phyloP scores from a whole-genome alignment of 2,113 vertebrate genomes.

The Pomatostomus ruficeps region DNA sequence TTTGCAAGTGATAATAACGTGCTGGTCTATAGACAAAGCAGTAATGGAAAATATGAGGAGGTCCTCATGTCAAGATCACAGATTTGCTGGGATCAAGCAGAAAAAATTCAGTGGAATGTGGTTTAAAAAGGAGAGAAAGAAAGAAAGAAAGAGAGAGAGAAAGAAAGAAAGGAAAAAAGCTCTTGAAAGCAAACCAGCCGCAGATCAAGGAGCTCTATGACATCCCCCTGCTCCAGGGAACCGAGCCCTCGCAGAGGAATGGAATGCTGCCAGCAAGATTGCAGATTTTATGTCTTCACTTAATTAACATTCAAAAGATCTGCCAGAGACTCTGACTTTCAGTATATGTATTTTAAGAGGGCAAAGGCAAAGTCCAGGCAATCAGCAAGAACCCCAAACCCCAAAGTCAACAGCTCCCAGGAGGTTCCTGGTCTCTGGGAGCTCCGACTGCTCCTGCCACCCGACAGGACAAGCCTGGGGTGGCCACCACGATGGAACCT shows the following conservation, averaged over 20 bases:
- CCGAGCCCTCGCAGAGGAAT: background rate
- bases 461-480: background rate
- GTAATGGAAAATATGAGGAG: background rate
- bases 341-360: background rate
- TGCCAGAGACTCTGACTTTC: background rate
- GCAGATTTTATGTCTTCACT: background rate
- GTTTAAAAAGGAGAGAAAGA: background rate
- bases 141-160: background rate
- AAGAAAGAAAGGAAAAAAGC: background rate
- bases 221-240: background rate
- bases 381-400: background rate
- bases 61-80: slow-evolving; percentile 10
- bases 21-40: background rate
- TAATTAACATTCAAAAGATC: background rate
- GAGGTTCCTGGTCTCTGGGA: background rate
- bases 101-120: background rate
- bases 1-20: slow-evolving; percentile 47
- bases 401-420: background rate
- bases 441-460: background rate
- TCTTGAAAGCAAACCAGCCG: slow-evolving; percentile 40
- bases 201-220: slow-evolving; percentile 30
- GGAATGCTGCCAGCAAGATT: background rate
- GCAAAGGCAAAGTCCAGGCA: background rate
- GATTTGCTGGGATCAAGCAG: slow-evolving; percentile 30
- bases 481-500: background rate